Base-by-base conservation (phyloP, 2,888 invertebrate genomes). In the Amorpha juglandis region DNA sequence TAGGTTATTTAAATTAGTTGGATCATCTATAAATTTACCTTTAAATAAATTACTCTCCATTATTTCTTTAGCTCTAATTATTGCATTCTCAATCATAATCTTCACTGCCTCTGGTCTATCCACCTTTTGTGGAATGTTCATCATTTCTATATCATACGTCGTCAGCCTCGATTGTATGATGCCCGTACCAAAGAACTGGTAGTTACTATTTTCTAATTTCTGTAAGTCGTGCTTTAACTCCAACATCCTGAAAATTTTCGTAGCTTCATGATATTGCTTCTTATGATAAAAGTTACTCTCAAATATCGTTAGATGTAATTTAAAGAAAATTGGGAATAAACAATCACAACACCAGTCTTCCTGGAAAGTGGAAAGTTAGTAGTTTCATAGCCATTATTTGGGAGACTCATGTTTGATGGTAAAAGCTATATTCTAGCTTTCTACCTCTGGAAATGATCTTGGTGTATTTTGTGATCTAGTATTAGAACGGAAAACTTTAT, bases 181-280 rank as follows among this genome's bases (percentile, higher is more conserved):
- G 3, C 85, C 87, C 50, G 80, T 76, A 16, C 79, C 75, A 6
- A 88, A 67, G 65, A 84, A 89, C 27, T 85, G 82, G 12, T 78
- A 69, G 47, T 81, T 79, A 63, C 80, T 83, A 0, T 72, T 72
- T 72, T 88, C 86, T 48, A 90, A 68, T 62, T 87, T 88, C 35
- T 77, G 70, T 12, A 90, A 68, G 42, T 84, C 77, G 8, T 76
- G 70, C 72, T 87, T 90, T 3, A 91, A 70, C 76, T 91, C 91
- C 14, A 84, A 42, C 64, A 90, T 89, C 70, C 91, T 91, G 68
- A 47, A 78, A 77, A 11, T 11, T 1, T 11, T 14, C 45, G 11
- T 45, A 14, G 14, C 1, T 45, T 45, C 45, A 9, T 45, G 1
- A 11, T 42, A 6, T 11, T 42, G 35, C 35, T 7, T 35, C n/a